A percentile compares a stretch with the other conserved stretches of the same genome.
Conservation (phyloP, 2,888 invertebrate species). For the Aphodius granarius region DNA sequence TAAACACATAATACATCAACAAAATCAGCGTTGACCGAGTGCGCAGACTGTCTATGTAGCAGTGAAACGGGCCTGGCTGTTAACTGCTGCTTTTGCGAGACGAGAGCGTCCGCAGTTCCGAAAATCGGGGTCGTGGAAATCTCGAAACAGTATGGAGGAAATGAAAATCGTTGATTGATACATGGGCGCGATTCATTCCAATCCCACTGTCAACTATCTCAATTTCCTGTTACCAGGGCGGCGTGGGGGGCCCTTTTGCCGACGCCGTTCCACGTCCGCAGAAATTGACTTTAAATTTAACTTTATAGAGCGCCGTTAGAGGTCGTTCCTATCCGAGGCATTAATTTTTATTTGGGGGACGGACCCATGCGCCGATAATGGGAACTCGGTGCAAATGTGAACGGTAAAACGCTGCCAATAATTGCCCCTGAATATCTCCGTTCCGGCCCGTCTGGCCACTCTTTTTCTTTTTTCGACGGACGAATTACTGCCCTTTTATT, state of each 20-base stretch:
- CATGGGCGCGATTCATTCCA: slow-evolving; percentile 36
- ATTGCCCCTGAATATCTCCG: not conserved
- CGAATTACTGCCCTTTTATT: not conserved
- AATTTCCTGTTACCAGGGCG: slow-evolving; percentile 33
- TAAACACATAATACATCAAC: too few species aligned
- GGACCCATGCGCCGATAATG: slow-evolving; percentile 32
- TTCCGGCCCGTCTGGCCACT: not conserved
- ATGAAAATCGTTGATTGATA: slow-evolving; percentile 40
- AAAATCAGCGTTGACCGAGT: too few species aligned
- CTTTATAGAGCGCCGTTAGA: slow-evolving; percentile 33
- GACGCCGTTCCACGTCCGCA: slow-evolving; percentile 19
- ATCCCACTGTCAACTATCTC: slow-evolving; percentile 36
- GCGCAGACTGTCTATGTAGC: too few species aligned
- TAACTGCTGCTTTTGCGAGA: not conserved
- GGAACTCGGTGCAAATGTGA: slow-evolving; percentile 14
- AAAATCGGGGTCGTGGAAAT: not conserved
- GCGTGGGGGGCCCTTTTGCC: not conserved
- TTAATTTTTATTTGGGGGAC: slow-evolving; percentile 37
- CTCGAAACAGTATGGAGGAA: slow-evolving; percentile 27
- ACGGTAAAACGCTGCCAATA: not conserved
- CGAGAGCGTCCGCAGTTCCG: not conserved
- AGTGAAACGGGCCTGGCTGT: too few species aligned
- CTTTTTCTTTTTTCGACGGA: not conserved
- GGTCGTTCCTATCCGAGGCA: slow-evolving; percentile 29
- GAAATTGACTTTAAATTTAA: slow-evolving; percentile 40